Conservation (phyloP, 1,140 invertebrate species). For the Mizuhopecten yessoensis region DNA sequence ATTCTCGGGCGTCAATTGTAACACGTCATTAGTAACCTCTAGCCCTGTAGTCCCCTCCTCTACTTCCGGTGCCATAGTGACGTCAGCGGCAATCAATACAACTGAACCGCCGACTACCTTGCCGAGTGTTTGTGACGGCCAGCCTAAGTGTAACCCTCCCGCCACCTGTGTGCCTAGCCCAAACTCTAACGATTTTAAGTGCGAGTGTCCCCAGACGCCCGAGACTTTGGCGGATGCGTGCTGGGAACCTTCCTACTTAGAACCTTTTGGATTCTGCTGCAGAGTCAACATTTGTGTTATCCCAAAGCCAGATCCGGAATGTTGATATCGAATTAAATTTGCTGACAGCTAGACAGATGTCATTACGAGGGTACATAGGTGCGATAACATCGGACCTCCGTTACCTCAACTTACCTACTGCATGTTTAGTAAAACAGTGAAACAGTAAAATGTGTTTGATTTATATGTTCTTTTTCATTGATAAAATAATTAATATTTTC, state of each 20-base stretch:
- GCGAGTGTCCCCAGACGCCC: conserved; percentile 45
- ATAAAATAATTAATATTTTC: too few relatives aligned
- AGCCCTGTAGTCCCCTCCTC: background rate
- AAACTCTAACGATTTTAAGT: conserved; percentile 15
- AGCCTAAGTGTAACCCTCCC: conserved; percentile 44
- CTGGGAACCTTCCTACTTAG: conserved; percentile 41
- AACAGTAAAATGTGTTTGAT: too few relatives aligned
- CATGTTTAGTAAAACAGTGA: too few relatives aligned
- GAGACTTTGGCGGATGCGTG: conserved; percentile 42
- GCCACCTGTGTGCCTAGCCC: background rate
- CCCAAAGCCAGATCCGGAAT: background rate
- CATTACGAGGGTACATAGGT: too few relatives aligned
- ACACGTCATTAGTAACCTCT: background rate
- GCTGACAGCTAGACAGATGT: too few relatives aligned
- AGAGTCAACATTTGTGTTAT: conserved; percentile 46
- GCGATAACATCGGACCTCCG: too few relatives aligned
- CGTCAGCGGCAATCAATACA: background rate
- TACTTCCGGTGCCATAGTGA: background rate
- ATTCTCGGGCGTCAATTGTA: conserved; percentile 42
- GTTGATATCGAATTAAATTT: background rate
- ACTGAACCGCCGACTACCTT: background rate
- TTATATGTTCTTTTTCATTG: too few relatives aligned
- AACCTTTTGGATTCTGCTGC: conserved; percentile 47
- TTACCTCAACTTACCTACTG: too few relatives aligned
- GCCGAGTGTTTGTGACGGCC: background rate